Percentiles rank a stretch among this genome's conserved stretches.
Evolutionary conservation across 1,140 invertebrate genomes (phyloP).

Genomic region (Zaprionus ghesquierei): DNA sequence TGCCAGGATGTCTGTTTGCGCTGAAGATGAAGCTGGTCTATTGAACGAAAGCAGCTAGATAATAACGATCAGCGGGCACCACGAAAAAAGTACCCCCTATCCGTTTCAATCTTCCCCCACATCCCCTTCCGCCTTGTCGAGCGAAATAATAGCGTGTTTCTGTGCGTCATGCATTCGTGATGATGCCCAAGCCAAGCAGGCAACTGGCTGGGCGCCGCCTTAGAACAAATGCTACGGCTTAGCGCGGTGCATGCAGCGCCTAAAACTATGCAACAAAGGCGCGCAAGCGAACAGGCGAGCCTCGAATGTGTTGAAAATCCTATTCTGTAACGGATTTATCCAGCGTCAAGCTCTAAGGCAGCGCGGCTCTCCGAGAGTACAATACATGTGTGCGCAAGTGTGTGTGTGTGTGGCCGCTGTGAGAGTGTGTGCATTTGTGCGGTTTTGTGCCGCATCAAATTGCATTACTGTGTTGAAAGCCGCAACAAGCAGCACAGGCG

Average conservation of each 20-base stretch:
- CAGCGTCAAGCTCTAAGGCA: constrained; percentile 16
- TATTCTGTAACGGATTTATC: constrained; percentile 65
- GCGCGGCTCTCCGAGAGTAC: constrained; percentile 10
- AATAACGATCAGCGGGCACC: constrained; percentile 58
- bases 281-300: constrained; percentile 15
- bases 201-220: not conserved
- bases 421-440: constrained; percentile 42
- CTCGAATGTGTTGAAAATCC: constrained; percentile 69
- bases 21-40: constrained; percentile 14
- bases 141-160: constrained; percentile 56
- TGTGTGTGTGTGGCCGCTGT: not conserved
- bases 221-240: constrained; percentile 35
- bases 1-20: not conserved
- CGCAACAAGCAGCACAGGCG: constrained; percentile 41
- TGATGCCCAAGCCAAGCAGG: not conserved
- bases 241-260: constrained; percentile 50
- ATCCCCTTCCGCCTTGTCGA: not conserved
- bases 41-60: constrained; percentile 64
- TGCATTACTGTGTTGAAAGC: constrained; percentile 70
- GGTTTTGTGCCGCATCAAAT: constrained; percentile 73
- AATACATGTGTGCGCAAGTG: not conserved
- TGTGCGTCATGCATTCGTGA: constrained; percentile 47
- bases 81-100: not conserved
- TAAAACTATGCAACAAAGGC: constrained; percentile 68
- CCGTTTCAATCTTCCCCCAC: no score